phyloP scores from a whole-genome alignment of 2,888 invertebrate species.

The Drosophila siamana region DNA sequence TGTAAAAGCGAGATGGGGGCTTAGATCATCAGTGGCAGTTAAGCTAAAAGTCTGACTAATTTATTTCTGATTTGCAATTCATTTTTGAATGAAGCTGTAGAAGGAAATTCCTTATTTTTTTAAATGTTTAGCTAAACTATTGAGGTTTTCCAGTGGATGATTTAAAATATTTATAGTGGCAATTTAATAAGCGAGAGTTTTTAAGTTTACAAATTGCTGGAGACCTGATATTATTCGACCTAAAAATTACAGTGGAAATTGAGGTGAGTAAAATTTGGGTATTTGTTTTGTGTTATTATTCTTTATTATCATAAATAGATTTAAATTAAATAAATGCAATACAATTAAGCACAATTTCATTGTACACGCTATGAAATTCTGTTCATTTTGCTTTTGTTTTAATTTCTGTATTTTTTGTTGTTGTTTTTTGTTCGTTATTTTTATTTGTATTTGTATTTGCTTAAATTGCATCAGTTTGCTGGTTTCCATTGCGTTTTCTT shows the following conservation, averaged over 20 bases:
- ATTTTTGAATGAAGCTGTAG: too few relatives aligned
- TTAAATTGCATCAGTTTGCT: conserved; percentile 30
- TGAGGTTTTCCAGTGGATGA: too few relatives aligned
- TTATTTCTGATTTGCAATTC: too few relatives aligned
- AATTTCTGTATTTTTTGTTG: conserved; percentile 19
- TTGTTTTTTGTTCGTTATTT: conserved; percentile 51
- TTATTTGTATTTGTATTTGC: conserved; percentile 21
- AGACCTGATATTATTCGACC: not conserved
- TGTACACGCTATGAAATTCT: conserved; percentile 71
- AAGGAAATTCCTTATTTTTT: too few relatives aligned
- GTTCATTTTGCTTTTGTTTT: conserved; percentile 43
- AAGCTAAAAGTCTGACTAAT: too few relatives aligned
- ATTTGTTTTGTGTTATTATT: conserved; percentile 69
- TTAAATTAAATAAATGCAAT: conserved; percentile 83
- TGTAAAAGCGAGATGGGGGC: too few relatives aligned
- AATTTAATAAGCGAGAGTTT: too few relatives aligned
- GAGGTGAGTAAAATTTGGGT: not conserved
- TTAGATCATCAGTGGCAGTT: too few relatives aligned
- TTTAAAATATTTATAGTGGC: too few relatives aligned
- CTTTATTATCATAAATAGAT: conserved; percentile 80
- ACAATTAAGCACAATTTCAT: conserved; percentile 83
- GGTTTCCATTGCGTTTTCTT: conserved; percentile 34
- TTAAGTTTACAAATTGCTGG: too few relatives aligned
- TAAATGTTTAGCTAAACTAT: too few relatives aligned
- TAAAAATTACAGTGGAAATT: not conserved